Percentiles rank a stretch among this genome's conserved stretches.
Evolutionary conservation across 2,888 invertebrate genomes (phyloP).

Genomic region (Saturnia japonica): DNA sequence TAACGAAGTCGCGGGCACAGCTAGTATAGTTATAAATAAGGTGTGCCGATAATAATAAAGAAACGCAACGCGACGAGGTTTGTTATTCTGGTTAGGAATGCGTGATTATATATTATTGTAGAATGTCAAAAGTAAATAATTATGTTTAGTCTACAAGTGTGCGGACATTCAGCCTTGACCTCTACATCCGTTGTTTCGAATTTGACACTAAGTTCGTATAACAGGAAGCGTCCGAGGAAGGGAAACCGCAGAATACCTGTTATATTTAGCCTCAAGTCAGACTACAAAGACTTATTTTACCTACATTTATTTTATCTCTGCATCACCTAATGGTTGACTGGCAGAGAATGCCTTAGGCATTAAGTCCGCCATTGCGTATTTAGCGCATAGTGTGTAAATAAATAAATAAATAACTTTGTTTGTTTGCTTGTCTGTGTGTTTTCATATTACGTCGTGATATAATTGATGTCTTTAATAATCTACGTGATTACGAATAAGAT

Average conservation of each 20-base stretch:
- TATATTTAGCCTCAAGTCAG: conserved; percentile 7
- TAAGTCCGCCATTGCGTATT: no score
- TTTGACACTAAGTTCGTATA: conserved; percentile 8
- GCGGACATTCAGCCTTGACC: conserved; percentile 5
- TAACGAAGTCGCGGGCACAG: no score
- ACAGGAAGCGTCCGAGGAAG: conserved; percentile 3
- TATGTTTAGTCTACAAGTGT: conserved; percentile 8
- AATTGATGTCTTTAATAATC: not conserved
- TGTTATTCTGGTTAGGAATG: not conserved
- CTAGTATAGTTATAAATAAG: no score
- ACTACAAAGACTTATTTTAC: conserved; percentile 12
- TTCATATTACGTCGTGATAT: not conserved
- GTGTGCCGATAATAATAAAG: not conserved
- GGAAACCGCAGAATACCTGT: conserved; percentile 10
- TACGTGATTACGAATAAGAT: not conserved
- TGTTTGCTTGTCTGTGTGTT: not conserved
- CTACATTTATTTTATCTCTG: no score
- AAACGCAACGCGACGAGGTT: not conserved
- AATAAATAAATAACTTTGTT: no score
- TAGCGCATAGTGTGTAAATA: no score
- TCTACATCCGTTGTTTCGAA: conserved; percentile 11
- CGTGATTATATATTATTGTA: not conserved
- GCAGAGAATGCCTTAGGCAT: no score
- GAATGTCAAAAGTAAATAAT: not conserved
- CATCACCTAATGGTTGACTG: no score